Base-by-base conservation (phyloP, 1,140 invertebrate species). In the Onthophagus taurus region DNA sequence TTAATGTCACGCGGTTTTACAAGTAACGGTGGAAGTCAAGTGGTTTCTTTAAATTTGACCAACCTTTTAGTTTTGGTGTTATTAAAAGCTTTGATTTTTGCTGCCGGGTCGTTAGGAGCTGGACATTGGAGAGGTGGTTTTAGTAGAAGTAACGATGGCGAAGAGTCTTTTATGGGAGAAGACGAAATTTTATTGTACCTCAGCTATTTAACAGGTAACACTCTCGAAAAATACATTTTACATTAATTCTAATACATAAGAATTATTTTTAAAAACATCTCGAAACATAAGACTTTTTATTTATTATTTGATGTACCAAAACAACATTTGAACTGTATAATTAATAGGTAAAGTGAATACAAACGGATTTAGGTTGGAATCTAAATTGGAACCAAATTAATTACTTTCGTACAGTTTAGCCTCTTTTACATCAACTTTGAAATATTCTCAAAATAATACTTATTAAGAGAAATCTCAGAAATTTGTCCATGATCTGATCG, bases 31-130 rank as follows among this genome's bases (percentile, higher is more conserved):
- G 50, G 49, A 30, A 60, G 57, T 3, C 64, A 86, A 79, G 81
- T 90, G 1, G 69, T 89, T 5, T 89, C 85, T 51, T 60, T 89
- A 14, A 89, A 89, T 63, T 61, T 89, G 17, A 87, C 85, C 0
- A 89, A 89, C 61, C 64, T 89, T 44, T 64, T 89, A 20, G 76
- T 89, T 34, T 69, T 89, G 13, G 67, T 89, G 19, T 71, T 90
- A 3, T 69, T 91, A 19, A 89, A 89, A 68, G 82, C 83, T 0
- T 65, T 89, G 0, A 80, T 89, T 20, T 77, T 87, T 37, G 83
- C 84, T 2, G 83, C 84, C 19, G 83, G 83, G 0, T 78, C 82
- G 53, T 69, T 85, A 48, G 81, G 81, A n/a, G 74, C 76, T 2
- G 76, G 77, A 5, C 71, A 72, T 20, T 75, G 72, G 69, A 75